Conservation (phyloP, 2,888 invertebrate genomes). For the Steromphala cineraria region DNA sequence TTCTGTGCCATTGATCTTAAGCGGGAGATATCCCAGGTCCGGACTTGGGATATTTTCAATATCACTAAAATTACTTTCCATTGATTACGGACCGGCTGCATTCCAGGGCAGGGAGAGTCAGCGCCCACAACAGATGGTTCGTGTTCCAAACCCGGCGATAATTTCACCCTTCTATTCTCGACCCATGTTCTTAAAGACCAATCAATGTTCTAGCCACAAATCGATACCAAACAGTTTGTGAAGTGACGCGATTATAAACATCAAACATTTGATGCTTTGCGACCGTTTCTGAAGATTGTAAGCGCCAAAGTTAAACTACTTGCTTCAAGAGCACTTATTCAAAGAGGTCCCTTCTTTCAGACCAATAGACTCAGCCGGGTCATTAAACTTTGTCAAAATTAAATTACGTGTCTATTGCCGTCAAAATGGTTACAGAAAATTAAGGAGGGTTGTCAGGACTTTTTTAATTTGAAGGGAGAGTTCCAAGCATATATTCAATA, state of each 20-base stretch:
- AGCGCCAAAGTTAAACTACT: neutral
- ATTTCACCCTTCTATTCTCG: neutral
- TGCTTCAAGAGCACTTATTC: neutral
- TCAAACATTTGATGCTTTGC: conserved; percentile 10
- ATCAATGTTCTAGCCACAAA: neutral
- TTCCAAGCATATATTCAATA: too few relatives aligned
- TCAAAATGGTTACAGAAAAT: neutral
- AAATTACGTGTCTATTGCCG: conserved; percentile 3
- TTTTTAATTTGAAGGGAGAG: too few relatives aligned
- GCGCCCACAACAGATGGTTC: neutral
- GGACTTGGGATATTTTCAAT: conserved; percentile 25
- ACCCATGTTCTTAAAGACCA: conserved; percentile 9
- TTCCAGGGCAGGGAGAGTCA: conserved; percentile 9
- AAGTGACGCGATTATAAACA: conserved; percentile 11
- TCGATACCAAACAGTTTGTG: conserved; percentile 12
- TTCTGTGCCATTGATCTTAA: conserved; percentile 32
- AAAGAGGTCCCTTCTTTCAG: neutral
- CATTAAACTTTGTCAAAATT: conserved; percentile 7
- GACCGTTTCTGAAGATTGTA: neutral
- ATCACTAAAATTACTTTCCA: conserved; percentile 35
- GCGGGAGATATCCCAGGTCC: conserved; percentile 34
- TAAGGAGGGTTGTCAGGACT: neutral
- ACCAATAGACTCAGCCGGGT: neutral
- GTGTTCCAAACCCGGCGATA: neutral
- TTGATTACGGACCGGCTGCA: conserved; percentile 30